Percentiles rank a stretch among this genome's conserved stretches.
Evolutionary conservation across 2,888 invertebrate species (phyloP).

Genomic region (Napeogenes sylphis): DNA sequence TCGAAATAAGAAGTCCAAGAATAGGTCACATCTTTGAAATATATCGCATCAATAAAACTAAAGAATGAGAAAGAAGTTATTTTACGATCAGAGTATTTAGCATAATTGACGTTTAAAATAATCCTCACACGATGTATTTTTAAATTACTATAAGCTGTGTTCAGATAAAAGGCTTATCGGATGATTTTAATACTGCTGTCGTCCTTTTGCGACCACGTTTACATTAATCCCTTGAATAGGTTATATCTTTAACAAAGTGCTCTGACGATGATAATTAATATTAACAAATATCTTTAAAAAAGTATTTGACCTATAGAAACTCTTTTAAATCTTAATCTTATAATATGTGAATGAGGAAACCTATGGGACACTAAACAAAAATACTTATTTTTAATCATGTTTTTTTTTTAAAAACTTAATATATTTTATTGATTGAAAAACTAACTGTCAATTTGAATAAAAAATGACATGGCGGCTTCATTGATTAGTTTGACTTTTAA

Average conservation of each 20-base stretch:
- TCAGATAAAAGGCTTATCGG: slow-evolving; percentile 1
- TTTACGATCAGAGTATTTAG: neutral
- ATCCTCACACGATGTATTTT: slow-evolving; percentile 1
- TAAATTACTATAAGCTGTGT: slow-evolving; percentile 6
- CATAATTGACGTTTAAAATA: slow-evolving; percentile 1
- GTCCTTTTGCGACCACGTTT: neutral
- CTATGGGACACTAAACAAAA: no score
- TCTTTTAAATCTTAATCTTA: no score
- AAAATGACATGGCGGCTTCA: no score
- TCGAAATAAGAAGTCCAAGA: neutral
- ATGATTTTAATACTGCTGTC: slow-evolving; percentile 15
- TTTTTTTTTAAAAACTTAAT: no score
- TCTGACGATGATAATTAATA: slow-evolving; percentile 18
- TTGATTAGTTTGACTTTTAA: neutral
- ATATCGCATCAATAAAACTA: neutral
- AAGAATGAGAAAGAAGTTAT: neutral
- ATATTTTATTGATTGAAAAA: no score
- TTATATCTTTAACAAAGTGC: slow-evolving; percentile 15
- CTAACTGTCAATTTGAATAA: no score
- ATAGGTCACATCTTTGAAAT: neutral
- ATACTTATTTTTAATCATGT: no score
- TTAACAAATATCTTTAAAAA: slow-evolving; percentile 14
- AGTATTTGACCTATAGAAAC: neutral
- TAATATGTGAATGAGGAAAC: no score
- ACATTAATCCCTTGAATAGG: slow-evolving; percentile 12